A percentile compares a stretch with the other conserved stretches of the same genome.
These are phyloP conservation scores for Stictocephala bisonia DNA, from an alignment of 2,888 invertebrate genomes.

Conservation along the genomic window DNA sequence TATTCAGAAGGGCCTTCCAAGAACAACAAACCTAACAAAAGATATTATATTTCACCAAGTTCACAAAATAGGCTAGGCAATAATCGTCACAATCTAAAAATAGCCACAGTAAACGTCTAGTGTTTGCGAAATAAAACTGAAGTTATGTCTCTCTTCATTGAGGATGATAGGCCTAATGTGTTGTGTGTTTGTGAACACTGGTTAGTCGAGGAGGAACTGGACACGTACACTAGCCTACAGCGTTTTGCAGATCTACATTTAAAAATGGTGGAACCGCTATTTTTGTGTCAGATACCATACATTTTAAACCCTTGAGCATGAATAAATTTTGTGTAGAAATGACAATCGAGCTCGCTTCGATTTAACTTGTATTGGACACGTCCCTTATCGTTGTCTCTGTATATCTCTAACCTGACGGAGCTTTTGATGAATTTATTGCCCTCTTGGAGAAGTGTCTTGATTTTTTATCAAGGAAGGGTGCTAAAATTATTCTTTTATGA, in stretches of 20 bases:
- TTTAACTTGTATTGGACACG: not conserved
- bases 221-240: not conserved
- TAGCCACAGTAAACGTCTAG: not conserved
- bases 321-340: not conserved
- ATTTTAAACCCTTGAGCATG: not conserved
- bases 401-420: not conserved
- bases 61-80: not conserved
- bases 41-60: not conserved
- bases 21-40: not conserved
- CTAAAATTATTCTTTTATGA: not conserved
- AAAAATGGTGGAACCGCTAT: not conserved
- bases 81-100: not conserved
- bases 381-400: not conserved
- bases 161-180: not conserved
- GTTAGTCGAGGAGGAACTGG: not conserved
- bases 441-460: conserved; percentile 4
- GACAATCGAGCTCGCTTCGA: not conserved
- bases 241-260: not conserved
- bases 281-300: not conserved
- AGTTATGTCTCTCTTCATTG: not conserved
- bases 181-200: conserved; percentile 8
- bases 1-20: not conserved
- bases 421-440: not conserved
- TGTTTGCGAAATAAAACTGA: conserved; percentile 5
- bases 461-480: not conserved